These are phyloP conservation scores for Strigops habroptila DNA, from an alignment of 2,113 vertebrate species.

Conservation along the genomic window DNA sequence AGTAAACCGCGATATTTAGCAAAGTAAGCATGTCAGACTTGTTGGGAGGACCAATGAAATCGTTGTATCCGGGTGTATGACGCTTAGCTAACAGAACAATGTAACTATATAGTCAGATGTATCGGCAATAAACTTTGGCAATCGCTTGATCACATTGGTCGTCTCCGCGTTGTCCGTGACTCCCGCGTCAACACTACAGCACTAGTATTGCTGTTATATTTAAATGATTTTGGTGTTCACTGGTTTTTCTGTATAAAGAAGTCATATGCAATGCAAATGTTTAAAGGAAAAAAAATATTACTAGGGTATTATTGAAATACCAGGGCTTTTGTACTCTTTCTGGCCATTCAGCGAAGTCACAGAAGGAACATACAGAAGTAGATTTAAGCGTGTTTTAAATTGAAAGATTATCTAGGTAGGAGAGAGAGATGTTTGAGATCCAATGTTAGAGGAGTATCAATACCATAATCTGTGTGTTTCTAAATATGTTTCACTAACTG, in stretches of 20 bases:
- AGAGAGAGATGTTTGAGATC: not conserved
- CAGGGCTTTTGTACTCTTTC: not conserved
- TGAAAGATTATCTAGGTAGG: not conserved
- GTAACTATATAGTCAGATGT: no score
- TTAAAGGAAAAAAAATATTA: not conserved
- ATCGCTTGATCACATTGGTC: no score
- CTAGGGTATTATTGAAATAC: not conserved
- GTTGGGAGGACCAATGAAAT: no score
- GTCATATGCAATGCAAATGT: not conserved
- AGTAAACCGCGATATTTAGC: no score
- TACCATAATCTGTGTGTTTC: constrained; percentile 30
- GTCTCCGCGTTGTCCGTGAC: no score
- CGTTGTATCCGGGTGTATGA: no score
- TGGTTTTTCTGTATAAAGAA: not conserved
- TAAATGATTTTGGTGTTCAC: not conserved
- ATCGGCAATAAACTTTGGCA: no score
- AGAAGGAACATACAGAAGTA: not conserved
- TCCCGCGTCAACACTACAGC: no score
- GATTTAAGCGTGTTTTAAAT: not conserved
- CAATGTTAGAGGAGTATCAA: not conserved
- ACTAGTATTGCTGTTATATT: not conserved
- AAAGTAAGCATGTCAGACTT: no score
- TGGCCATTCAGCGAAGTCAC: not conserved
- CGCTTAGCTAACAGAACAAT: no score
- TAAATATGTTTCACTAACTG: not conserved